Base-by-base conservation (phyloP, 2,888 invertebrate species). In the Noctuana brunneofusca region DNA sequence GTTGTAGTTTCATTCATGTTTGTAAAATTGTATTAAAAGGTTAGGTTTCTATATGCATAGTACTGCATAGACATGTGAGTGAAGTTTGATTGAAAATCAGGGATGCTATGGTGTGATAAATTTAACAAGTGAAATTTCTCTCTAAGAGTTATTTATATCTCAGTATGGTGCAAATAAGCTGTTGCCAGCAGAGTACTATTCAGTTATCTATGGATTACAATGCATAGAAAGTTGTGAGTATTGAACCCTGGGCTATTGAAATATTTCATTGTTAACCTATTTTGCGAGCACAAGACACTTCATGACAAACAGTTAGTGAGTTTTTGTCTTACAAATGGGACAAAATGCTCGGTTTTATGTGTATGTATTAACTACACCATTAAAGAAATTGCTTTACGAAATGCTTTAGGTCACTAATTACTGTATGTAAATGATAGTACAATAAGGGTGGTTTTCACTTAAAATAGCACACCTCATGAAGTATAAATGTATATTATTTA, bases 171-270 rank as follows among this genome's bases (percentile, higher is more conserved):
- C 18, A 43, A 52, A 52, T 49, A 20, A 16, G 14, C 12, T 14
- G 12, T 12, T 18, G 16, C 38, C 18, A 55, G 54, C 20, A 52
- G 63, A 35, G 9, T 56, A 49, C 14, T 16, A 43, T 43, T 53
- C 20, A 56, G 24, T 63, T 43, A 52, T 50, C 55, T 63, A 56
- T 57, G 63, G 63, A 52, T 50, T 63, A 63, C 50, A 75, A 89
- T 89, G 89, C 81, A 89, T 83, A 89, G 85, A 70, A 89, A 87
- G 83, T 84, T 75, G 89, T 89, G 71, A 89, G 89, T 89, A 79
- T 74, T 63, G 57, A 46, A 50, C 24, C 49, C 27, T 24, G 32
- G 20, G 35, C 60, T 16, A 58, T 54, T 30, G 46, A 49, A 11
- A 16, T 14, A 53, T 14, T 22, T 27, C 43, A 50, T 54, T 65